phyloP scores from a whole-genome alignment of 2,113 vertebrate genomes.

The Halcyon malimbica region DNA sequence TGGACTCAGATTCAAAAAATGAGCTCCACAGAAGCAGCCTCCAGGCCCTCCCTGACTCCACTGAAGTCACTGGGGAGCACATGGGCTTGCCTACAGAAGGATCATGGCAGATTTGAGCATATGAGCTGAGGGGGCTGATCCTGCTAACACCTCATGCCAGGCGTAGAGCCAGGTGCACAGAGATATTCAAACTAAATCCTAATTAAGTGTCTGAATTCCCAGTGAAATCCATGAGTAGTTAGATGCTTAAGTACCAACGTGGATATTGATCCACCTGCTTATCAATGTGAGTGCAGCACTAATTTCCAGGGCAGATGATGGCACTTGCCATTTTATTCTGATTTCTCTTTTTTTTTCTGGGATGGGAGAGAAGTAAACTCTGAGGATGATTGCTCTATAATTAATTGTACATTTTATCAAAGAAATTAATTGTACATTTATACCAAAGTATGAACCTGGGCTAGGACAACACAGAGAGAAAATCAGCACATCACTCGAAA shows the following conservation, averaged over 20 bases:
- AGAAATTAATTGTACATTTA: not conserved
- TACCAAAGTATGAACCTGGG: not conserved
- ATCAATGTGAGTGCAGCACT: not conserved
- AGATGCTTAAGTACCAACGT: not conserved
- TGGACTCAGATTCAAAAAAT: not conserved
- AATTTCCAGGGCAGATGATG: not conserved
- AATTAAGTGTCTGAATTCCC: conserved; percentile 58
- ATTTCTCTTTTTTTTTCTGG: not conserved
- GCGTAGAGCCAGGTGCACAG: conserved; percentile 32
- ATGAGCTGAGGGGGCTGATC: conserved; percentile 46
- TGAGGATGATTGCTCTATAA: not conserved
- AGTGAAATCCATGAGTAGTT: not conserved
- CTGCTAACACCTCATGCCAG: conserved; percentile 44
- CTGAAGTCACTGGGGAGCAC: not conserved
- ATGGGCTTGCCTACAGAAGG: conserved; percentile 3
- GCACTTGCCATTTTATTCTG: not conserved
- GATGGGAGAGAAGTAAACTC: not conserved
- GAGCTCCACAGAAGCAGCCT: conserved; percentile 21
- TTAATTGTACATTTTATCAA: not conserved
- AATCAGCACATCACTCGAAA: not conserved
- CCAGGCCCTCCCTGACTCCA: not conserved
- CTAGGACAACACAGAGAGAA: not conserved
- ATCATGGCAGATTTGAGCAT: conserved; percentile 34
- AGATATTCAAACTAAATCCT: conserved; percentile 37
- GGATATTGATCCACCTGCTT: not conserved